A percentile compares a stretch with the other conserved stretches of the same genome.
Conservation (phyloP, 2,797 vertebrate genomes). For the Arrhamphus sclerolepis region DNA sequence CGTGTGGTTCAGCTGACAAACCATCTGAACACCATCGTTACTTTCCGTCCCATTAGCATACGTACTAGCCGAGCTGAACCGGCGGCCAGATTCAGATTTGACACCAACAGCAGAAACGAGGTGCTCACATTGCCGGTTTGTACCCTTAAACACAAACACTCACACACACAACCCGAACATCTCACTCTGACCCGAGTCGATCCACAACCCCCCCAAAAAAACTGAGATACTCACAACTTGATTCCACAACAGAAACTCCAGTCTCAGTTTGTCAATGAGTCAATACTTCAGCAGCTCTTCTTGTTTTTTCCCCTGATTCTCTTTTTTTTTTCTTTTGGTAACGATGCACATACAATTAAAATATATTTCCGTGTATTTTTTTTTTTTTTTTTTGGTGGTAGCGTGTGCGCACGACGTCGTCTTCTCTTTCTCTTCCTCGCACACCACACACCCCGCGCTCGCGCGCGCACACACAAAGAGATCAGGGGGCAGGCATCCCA, state of each 20-base stretch:
- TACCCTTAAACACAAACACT: not conserved
- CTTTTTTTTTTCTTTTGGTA: conserved; percentile 11
- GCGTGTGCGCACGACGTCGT: conserved; percentile 81
- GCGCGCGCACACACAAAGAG: conserved; percentile 88
- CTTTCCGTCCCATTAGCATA: conserved; percentile 72
- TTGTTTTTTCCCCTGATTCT: too few species aligned
- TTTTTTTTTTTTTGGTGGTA: conserved; percentile 39
- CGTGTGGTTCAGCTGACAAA: conserved; percentile 36
- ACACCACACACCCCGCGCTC: conserved; percentile 77
- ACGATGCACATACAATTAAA: conserved; percentile 52
- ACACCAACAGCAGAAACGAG: conserved; percentile 11
- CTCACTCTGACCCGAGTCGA: conserved; percentile 14
- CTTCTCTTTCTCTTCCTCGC: conserved; percentile 78
- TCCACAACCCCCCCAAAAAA: conserved; percentile 23
- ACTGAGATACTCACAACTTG: conserved; percentile 77
- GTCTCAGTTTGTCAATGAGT: conserved; percentile 52
- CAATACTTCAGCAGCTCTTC: conserved; percentile 46
- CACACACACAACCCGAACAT: conserved; percentile 5
- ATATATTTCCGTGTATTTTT: conserved; percentile 56
- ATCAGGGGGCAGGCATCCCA: conserved; percentile 89
- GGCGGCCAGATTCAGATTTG: conserved; percentile 54
- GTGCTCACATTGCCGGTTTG: not conserved
- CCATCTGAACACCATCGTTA: conserved; percentile 51
- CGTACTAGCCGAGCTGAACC: conserved; percentile 70
- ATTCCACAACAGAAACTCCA: conserved; percentile 56